Percentiles rank a stretch among this genome's conserved stretches.
Evolutionary conservation across 2,888 invertebrate species (phyloP).

Genomic region (Drosophila quasianomalipes): DNA sequence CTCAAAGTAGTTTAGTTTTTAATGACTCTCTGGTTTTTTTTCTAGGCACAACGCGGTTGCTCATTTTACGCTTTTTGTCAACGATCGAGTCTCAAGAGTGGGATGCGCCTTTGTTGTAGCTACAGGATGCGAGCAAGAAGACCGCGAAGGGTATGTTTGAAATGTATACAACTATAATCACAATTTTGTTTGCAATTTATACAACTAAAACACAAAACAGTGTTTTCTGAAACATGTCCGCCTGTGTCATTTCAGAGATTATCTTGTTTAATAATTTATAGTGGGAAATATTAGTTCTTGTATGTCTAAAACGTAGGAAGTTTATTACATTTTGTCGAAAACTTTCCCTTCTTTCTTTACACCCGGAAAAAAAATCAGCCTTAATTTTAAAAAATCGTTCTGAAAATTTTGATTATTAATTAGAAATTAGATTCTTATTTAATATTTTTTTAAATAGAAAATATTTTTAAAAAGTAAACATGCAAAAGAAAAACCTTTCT

Average conservation of each 20-base stretch:
- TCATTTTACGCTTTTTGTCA: conserved; percentile 49
- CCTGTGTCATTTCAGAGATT: background rate
- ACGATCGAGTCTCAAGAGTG: conserved; percentile 66
- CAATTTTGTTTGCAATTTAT: too few relatives aligned
- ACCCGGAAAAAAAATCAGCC: too few relatives aligned
- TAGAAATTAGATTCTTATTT: background rate
- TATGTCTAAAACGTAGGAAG: too few relatives aligned
- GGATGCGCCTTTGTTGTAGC: conserved; percentile 54
- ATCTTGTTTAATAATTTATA: background rate
- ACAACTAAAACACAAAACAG: too few relatives aligned
- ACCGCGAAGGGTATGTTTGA: conserved; percentile 15
- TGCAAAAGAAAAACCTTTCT: too few relatives aligned
- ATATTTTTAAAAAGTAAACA: too few relatives aligned
- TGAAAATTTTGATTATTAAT: background rate
- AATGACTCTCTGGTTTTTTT: background rate
- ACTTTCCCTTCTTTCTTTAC: too few relatives aligned
- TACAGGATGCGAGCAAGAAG: conserved; percentile 17
- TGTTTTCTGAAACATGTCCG: background rate
- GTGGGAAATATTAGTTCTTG: too few relatives aligned
- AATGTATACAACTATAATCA: too few relatives aligned
- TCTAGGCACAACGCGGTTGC: conserved; percentile 18
- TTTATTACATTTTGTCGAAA: background rate
- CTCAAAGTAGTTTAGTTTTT: background rate
- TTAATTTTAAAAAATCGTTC: background rate
- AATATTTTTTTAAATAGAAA: too few relatives aligned